phyloP scores from a whole-genome alignment of 1,140 invertebrate genomes.

The Hycleus phaleratus region DNA sequence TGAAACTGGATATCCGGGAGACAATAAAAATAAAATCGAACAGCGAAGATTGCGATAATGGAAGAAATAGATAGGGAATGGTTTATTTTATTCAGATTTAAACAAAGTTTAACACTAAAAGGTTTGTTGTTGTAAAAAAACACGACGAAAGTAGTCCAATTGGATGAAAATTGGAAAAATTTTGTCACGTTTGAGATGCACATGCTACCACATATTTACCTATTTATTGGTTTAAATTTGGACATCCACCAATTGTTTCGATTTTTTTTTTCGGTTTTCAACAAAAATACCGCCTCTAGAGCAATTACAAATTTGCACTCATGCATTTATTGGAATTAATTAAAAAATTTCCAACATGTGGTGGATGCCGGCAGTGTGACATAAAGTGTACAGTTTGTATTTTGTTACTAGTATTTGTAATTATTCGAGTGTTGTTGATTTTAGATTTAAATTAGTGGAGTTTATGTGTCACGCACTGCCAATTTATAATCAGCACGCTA shows the following conservation, averaged over 20 bases:
- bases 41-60: background rate
- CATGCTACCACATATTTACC: conserved; percentile 17
- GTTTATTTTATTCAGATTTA: background rate
- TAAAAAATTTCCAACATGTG: too few species aligned
- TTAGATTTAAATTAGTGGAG: conserved; percentile 9
- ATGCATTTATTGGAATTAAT: too few species aligned
- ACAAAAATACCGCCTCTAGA: too few species aligned
- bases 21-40: background rate
- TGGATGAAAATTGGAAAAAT: background rate
- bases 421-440: background rate
- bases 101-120: background rate
- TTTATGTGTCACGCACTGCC: conserved; percentile 14
- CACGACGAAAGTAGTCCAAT: conserved; percentile 4
- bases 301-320: too few species aligned
- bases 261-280: too few species aligned
- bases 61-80: background rate
- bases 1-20: too few species aligned
- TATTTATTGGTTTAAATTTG: background rate
- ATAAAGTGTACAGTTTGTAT: too few species aligned
- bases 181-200: conserved; percentile 6
- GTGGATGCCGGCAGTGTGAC: too few species aligned
- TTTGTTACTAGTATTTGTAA: too few species aligned
- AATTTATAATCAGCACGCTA: background rate
- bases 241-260: background rate
- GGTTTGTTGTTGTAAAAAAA: too few species aligned